Evolutionary conservation across 53 echinoderm and acorn worm genomes (phyloP), one percentile per base, ranked within the genome.

Genomic region (Actinopyga echinites): DNA sequence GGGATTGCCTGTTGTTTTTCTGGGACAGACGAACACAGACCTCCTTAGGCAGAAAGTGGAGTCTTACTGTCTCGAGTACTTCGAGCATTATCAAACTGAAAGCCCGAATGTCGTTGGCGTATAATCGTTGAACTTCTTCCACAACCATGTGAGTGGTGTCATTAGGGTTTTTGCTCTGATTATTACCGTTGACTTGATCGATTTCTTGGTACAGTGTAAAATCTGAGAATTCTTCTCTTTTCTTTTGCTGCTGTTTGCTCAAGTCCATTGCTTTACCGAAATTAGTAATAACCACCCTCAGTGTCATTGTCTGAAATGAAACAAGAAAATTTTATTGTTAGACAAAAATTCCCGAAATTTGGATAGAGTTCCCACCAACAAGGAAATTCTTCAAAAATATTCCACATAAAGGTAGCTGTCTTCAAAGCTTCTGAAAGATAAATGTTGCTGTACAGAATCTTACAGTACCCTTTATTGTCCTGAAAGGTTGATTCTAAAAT

Each of bases 1-100:
- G 8, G 21, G 37, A 33, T 23, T 59, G 36, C 20, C 24, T n/a
- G 33, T 25, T 31, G 22, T 80, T 36, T n/a, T 62, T 45, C 31
- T 37, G 30, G 42, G 60, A 80, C 21, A 80, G 21, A 15, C 38
- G 60, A 62, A 80, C 57, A 38, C 63, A 59, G 21, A 38, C 35
- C 28, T 80, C 81, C 36, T 80, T 62, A 13, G 60, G 60, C 22
- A 80, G 62, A 24, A 80, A 59, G 60, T 80, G 81, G 34, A 37
- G 36, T 30, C 81, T 13, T 4, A 80, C 81, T 23, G 61, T 80
- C 42, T 80, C 90, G 80, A 97, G 69, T 87, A 97, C 88, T 75
- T 97, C 97, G 37, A 95, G 82, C 85, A 97, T 61, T 24, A 97
- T 85, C 22, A 97, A 66, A n/a, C 92, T 92, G 55, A 97, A 97